Evolutionary conservation across 2,888 invertebrate species (phyloP).

Genomic region (Tinea pellionella): DNA sequence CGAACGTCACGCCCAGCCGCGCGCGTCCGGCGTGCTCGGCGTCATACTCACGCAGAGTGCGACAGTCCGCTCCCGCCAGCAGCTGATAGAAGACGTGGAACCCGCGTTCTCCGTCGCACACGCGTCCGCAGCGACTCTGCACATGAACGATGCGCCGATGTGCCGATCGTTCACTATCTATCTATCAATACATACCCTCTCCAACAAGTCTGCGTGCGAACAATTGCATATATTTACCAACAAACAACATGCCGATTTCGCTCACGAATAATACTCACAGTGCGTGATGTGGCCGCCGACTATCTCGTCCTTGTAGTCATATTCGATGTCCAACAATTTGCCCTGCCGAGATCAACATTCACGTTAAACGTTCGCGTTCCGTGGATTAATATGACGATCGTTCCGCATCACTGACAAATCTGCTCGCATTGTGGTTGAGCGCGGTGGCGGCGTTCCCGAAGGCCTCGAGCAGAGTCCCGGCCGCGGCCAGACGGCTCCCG

Average conservation of each 20-base stretch:
- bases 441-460: conserved; percentile 91
- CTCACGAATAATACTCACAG: no score
- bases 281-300: conserved; percentile 84
- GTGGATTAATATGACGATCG: no score
- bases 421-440: conserved; percentile 88
- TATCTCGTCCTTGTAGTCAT: conserved; percentile 87
- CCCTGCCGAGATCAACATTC: not conserved
- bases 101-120: conserved; percentile 80
- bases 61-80: conserved; percentile 84
- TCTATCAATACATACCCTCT: conserved; percentile 33
- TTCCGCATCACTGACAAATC: conserved; percentile 82
- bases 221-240: no score
- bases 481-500: conserved; percentile 80
- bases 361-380: no score
- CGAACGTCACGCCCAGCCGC: no score
- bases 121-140: conserved; percentile 81
- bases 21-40: no score
- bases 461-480: conserved; percentile 85
- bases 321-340: conserved; percentile 66
- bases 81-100: conserved; percentile 93
- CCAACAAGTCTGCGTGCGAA: conserved; percentile 36
- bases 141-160: conserved; percentile 32
- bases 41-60: conserved; percentile 81
- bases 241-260: no score
- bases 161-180: not conserved